Base-by-base conservation (phyloP, 2,888 invertebrate species). In the Philaethria dido region DNA sequence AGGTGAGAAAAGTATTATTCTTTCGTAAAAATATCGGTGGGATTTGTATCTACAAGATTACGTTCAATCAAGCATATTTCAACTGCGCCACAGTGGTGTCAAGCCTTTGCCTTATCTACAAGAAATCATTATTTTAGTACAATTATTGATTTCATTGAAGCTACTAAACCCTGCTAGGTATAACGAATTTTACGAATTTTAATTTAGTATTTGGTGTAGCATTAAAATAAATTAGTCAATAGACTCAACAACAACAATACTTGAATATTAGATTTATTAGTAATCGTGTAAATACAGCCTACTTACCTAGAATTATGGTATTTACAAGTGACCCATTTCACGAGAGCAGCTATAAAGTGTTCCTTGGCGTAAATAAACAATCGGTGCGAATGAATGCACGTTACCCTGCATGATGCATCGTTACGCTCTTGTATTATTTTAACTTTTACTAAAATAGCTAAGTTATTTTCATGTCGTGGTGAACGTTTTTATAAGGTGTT, bases 281-380 rank as follows among this genome's bases (percentile, higher is more conserved):
- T 6, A 63, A 52, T 16, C 18, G 33, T 33, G n/a, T 54, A 54
- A 22, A 42, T 52, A 29, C 13, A 20, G 44, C 33, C 29, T 4
- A n/a, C 33, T 61, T 33, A 33, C n/a, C 6, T 29, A 36, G 45
- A 42, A 42, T 63, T 60, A 60, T 60, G 45, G 36, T 33, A 45
- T 63, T 63, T 63, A 45, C 63, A 55, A 55, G n/a, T 55, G 55
- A 63, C 63, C 63, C 22, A 55, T 45, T 63, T 63, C 29, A 55
- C 4, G 36, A 63, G 63, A 47, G 45, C 20, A 55, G 54, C 22
- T 29, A 22, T 55, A 36, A 63, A 44, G 54, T 52, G 42, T 45
- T 55, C 42, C 45, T 55, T 20, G 42, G 44, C 22, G 54, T 63
- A 20, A 47, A 55, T 54, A 55, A 63, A 63, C 63, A 63, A 63